A percentile compares a stretch with the other conserved stretches of the same genome.
These are phyloP conservation scores for Notothenia coriiceps DNA, from an alignment of 2,113 vertebrate species.

Conservation along the genomic window DNA sequence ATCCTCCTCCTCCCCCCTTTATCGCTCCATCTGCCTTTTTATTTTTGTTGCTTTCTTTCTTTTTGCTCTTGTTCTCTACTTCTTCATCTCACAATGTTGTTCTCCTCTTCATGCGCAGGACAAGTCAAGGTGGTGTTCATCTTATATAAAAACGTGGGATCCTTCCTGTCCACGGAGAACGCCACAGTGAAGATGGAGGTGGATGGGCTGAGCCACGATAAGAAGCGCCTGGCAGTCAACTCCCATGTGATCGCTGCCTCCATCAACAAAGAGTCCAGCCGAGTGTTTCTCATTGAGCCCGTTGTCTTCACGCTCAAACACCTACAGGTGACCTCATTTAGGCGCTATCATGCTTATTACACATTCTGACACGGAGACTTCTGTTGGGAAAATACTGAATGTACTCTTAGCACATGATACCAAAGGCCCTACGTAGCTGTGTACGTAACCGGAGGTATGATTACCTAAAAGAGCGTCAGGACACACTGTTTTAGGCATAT, in stretches of 20 bases:
- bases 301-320: slow-evolving; percentile 93
- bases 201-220: slow-evolving; percentile 77
- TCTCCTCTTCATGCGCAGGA: slow-evolving; percentile 78
- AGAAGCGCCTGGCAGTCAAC: slow-evolving; percentile 89
- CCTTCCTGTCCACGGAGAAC: slow-evolving; percentile 93
- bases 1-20: slow-evolving; percentile 23
- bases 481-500: no score
- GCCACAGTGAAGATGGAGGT: slow-evolving; percentile 91
- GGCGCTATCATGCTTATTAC: background rate
- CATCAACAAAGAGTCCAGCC: slow-evolving; percentile 95
- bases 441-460: no score
- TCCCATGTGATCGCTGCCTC: slow-evolving; percentile 93
- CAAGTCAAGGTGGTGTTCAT: slow-evolving; percentile 95
- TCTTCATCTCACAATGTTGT: slow-evolving; percentile 13
- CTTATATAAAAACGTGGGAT: slow-evolving; percentile 93
- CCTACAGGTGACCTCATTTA: slow-evolving; percentile 83
- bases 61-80: slow-evolving; percentile 5
- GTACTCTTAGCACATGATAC: no score
- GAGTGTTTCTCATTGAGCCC: slow-evolving; percentile 93
- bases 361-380: background rate
- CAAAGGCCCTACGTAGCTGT: no score
- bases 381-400: no score
- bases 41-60: background rate
- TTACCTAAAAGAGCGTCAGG: no score
- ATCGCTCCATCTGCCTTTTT: slow-evolving; percentile 20